phyloP scores from a whole-genome alignment of 2,888 invertebrate species.

The Chrysolina americana region DNA sequence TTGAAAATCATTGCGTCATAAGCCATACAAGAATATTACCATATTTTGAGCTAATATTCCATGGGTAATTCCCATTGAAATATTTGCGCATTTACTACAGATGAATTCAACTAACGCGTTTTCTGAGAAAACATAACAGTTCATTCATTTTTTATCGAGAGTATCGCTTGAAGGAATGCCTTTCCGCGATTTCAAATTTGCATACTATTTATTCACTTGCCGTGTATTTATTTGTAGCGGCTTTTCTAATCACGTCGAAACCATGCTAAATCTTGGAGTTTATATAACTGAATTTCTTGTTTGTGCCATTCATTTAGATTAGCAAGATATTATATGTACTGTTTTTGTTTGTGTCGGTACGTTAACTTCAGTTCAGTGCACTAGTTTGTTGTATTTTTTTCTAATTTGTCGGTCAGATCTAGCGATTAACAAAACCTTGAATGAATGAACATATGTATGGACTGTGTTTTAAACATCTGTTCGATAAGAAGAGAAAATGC shows the following conservation, averaged over 20 bases:
- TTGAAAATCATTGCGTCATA: too few species aligned
- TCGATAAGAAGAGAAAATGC: too few species aligned
- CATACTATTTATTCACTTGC: background rate
- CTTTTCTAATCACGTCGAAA: conserved; percentile 26
- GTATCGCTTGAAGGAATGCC: conserved; percentile 3
- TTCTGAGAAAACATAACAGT: conserved; percentile 5
- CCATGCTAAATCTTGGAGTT: conserved; percentile 30
- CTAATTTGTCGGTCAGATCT: background rate
- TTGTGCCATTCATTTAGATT: conserved; percentile 41
- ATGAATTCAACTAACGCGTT: background rate
- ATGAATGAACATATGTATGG: too few species aligned
- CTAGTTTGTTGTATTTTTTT: conserved; percentile 16
- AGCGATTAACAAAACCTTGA: too few species aligned
- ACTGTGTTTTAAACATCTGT: too few species aligned
- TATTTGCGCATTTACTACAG: too few species aligned
- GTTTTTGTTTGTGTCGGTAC: conserved; percentile 24
- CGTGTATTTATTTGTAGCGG: conserved; percentile 33
- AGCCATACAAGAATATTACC: too few species aligned
- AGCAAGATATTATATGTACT: conserved; percentile 30
- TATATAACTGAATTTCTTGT: conserved; percentile 37
- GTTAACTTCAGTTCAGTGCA: conserved; percentile 34
- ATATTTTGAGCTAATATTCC: too few species aligned
- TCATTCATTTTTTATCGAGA: background rate
- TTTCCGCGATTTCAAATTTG: conserved; percentile 4
- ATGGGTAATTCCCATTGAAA: too few species aligned